A percentile compares a stretch with the other conserved stretches of the same genome.
These are phyloP conservation scores for Nephrotoma appendiculata DNA, from an alignment of 2,888 invertebrate genomes.

Conservation along the genomic window DNA sequence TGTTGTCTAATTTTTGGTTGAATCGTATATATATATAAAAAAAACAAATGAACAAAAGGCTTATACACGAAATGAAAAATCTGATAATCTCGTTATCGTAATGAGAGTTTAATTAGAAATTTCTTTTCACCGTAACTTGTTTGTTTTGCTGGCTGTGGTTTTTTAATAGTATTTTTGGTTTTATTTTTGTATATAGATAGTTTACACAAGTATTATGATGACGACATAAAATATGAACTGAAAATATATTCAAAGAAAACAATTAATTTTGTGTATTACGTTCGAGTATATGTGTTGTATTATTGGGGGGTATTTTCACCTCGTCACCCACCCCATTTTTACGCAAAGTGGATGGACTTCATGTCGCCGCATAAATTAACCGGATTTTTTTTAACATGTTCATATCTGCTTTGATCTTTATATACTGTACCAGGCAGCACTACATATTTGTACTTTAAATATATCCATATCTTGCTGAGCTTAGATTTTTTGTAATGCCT, in stretches of 20 bases:
- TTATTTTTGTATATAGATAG: neutral
- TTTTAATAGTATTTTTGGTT: neutral
- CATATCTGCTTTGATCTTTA: neutral
- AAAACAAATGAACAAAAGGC: neutral
- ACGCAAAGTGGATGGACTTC: neutral
- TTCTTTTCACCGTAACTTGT: neutral
- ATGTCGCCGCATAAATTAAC: slow-evolving; percentile 1
- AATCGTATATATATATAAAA: neutral
- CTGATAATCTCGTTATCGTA: slow-evolving; percentile 1
- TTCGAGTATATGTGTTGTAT: neutral
- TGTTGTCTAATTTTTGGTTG: neutral
- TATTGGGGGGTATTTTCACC: neutral
- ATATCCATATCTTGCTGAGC: too few relatives aligned
- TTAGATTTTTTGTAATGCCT: too few relatives aligned
- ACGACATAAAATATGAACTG: neutral
- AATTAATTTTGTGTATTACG: neutral
- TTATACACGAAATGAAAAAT: neutral
- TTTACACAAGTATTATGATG: neutral
- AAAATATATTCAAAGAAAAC: neutral
- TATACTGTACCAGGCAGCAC: neutral
- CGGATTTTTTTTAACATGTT: neutral
- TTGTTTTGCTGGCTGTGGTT: neutral
- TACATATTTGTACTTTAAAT: too few relatives aligned
- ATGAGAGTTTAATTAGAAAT: slow-evolving; percentile 3
- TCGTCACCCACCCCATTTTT: neutral